These are phyloP conservation scores for Cosmia trapezina DNA, from an alignment of 2,888 invertebrate genomes.

Conservation along the genomic window DNA sequence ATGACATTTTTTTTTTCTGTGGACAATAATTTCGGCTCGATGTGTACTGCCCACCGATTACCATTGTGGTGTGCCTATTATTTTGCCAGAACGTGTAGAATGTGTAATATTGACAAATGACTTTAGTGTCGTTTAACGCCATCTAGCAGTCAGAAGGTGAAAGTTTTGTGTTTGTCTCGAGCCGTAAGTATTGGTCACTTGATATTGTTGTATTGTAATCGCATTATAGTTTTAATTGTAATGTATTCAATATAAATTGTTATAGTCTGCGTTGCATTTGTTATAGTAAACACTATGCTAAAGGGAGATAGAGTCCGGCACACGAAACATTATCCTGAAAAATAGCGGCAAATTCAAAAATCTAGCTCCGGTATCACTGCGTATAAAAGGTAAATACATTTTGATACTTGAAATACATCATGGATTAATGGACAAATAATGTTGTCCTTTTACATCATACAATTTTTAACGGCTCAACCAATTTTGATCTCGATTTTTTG, in stretches of 20 bases:
- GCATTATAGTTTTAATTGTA: slow-evolving; percentile 85
- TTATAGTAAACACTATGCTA: slow-evolving; percentile 3
- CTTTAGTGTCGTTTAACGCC: slow-evolving; percentile 5
- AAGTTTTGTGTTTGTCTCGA: slow-evolving; percentile 4
- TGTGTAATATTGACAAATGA: background rate
- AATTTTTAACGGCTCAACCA: no score
- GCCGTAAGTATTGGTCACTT: slow-evolving; percentile 59
- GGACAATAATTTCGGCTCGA: slow-evolving; percentile 70
- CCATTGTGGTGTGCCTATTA: slow-evolving; percentile 73
- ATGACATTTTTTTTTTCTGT: slow-evolving; percentile 53
- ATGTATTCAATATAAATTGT: slow-evolving; percentile 79
- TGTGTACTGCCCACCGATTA: slow-evolving; percentile 79
- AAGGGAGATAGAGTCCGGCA: background rate
- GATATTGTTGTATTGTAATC: slow-evolving; percentile 83
- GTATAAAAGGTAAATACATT: no score
- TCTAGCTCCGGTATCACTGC: no score
- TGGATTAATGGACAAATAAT: no score
- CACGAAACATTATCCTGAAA: no score
- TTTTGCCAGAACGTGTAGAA: slow-evolving; percentile 65
- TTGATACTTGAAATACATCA: no score
- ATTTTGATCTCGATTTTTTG: no score
- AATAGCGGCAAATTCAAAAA: no score
- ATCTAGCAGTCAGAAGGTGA: slow-evolving; percentile 15
- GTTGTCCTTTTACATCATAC: no score
- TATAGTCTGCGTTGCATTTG: slow-evolving; percentile 83